phyloP scores from a whole-genome alignment of 2,888 invertebrate genomes.

The Eucera pruinosa region DNA sequence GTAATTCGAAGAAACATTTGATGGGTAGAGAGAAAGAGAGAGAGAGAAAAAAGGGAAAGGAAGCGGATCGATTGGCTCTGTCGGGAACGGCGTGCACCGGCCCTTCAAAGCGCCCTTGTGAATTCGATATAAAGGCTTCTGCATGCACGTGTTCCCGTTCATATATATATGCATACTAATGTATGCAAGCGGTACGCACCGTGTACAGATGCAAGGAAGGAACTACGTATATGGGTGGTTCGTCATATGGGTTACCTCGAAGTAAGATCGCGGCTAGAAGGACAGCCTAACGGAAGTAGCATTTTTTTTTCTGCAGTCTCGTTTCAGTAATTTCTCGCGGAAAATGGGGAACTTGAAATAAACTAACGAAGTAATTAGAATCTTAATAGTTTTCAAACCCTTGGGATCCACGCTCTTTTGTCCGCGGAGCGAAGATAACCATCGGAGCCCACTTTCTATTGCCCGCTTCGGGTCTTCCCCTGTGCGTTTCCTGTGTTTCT shows the following conservation, averaged over 20 bases:
- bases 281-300: conserved; percentile 55
- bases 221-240: conserved; percentile 45
- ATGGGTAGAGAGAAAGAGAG: no score
- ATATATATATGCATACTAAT: conserved; percentile 3
- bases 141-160: neutral
- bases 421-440: conserved; percentile 38
- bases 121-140: conserved; percentile 47
- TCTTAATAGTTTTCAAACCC: conserved; percentile 41
- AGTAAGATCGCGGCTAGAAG: conserved; percentile 60
- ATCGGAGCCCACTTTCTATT: conserved; percentile 49
- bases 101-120: conserved; percentile 46
- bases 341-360: conserved; percentile 31
- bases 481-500: conserved; percentile 29
- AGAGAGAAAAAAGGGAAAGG: conserved; percentile 50
- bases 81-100: conserved; percentile 31
- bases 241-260: conserved; percentile 61
- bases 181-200: conserved; percentile 46
- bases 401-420: conserved; percentile 44
- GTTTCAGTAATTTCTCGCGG: conserved; percentile 63
- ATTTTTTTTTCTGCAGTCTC: conserved; percentile 48
- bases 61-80: conserved; percentile 60
- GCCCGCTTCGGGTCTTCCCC: conserved; percentile 13
- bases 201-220: neutral
- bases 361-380: conserved; percentile 35
- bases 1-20: conserved; percentile 19